Base-by-base conservation (phyloP, 2,888 invertebrate species). In the Conus canariensis region DNA sequence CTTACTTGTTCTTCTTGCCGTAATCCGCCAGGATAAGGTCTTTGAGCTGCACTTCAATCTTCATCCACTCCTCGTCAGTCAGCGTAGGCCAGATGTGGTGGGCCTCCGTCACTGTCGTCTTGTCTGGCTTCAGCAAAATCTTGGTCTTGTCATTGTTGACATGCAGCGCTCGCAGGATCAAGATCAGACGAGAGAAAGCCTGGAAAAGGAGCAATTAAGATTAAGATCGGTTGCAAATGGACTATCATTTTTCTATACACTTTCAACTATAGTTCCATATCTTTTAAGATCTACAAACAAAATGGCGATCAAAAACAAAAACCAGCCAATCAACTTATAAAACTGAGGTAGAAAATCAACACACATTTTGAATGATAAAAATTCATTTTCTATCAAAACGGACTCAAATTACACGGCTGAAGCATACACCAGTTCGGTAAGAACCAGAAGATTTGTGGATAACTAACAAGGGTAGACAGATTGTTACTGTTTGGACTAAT, bases 71-170 rank as follows among this genome's bases (percentile, higher is more conserved):
- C 95, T 99, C 99, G 95, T 99, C 99, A 0, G 98, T 97, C 10
- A 99, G 97, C 8, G 99, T 98, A 0, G 99, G 99, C 99, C 99
- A 99, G 96, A 99, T 99, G 96, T 99, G 99, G 97, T 99, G 99
- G 0, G 99, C 98, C 96, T 99, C 99, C 0, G 99, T 99, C 88
- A 99, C 98, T 0, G 99, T 99, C 0, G 99, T 99, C 96, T 99
- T 99, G 96, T 99, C 99, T 0, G 99, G 99, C 96, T 99, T 99
- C 90, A 99, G 97, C 88, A 99, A 98, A 16, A 99, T 99, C 96
- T 99, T 99, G 0, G 99, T 99, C 90, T 99, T 97, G 96, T 99
- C 99, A 9, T 99, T 99, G 96, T 99, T 99, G 82, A 99, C 99
- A 96, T 99, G 99, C 58, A 99, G 97, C 0, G 99, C 99, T 93